Evolutionary conservation across 1,140 invertebrate genomes (phyloP).

Genomic region (Zaprionus africanus): DNA sequence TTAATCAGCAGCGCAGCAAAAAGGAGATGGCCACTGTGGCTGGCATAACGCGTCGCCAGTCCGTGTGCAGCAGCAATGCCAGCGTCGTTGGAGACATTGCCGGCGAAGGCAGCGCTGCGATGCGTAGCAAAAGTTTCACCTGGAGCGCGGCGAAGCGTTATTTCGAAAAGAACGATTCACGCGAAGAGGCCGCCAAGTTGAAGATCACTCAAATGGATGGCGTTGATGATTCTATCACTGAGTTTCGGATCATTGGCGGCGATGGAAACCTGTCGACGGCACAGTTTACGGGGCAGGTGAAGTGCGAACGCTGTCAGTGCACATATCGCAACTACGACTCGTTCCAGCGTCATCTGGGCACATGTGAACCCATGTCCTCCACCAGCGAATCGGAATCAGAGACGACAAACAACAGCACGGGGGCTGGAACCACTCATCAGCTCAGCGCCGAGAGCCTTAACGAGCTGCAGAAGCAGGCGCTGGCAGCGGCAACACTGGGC

Average conservation of each 20-base stretch:
- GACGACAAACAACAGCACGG: background rate
- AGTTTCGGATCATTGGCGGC: constrained; percentile 76
- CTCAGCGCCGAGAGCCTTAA: constrained; percentile 63
- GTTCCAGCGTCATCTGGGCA: constrained; percentile 92
- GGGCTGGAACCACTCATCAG: constrained; percentile 1
- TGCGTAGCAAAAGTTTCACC: constrained; percentile 83
- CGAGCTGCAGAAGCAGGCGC: constrained; percentile 65
- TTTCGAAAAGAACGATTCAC: constrained; percentile 66
- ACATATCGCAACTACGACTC: constrained; percentile 95
- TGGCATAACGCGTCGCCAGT: constrained; percentile 63
- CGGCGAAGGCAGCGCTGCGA: constrained; percentile 16
- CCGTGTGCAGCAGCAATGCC: constrained; percentile 44
- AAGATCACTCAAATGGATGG: constrained; percentile 91
- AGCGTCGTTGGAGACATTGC: constrained; percentile 35
- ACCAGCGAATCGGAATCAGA: constrained; percentile 91
- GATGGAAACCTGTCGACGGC: constrained; percentile 81
- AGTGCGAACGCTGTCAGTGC: constrained; percentile 93
- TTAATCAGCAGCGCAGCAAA: constrained; percentile 81
- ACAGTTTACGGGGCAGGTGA: constrained; percentile 89
- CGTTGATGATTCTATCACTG: constrained; percentile 87
- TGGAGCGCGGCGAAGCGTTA: constrained; percentile 81
- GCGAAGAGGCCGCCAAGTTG: constrained; percentile 86
- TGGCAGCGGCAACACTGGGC: constrained; percentile 46
- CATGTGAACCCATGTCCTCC: constrained; percentile 88
- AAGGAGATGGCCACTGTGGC: constrained; percentile 72